Evolutionary conservation across 1,140 invertebrate genomes (phyloP).

Genomic region (Drosophila funebris): DNA sequence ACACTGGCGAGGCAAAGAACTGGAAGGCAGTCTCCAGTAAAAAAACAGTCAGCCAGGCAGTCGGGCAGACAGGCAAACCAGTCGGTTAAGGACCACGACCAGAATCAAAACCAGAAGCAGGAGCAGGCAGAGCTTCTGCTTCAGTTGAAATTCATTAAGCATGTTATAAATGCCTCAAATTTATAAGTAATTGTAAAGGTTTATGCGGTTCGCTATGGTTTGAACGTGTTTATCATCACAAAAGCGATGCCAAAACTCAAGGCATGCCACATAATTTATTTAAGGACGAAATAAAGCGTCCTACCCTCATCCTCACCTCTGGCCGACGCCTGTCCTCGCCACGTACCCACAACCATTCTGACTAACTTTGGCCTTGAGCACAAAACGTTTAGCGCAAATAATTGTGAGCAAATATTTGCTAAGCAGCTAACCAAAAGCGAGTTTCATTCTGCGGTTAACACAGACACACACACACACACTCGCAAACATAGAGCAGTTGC

Average conservation of each 20-base stretch:
- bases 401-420: slow-evolving; percentile 70
- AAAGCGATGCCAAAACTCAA: slow-evolving; percentile 34
- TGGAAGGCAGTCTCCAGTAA: slow-evolving; percentile 17
- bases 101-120: background rate
- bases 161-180: slow-evolving; percentile 78
- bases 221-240: slow-evolving; percentile 76
- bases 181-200: slow-evolving; percentile 80
- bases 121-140: slow-evolving; percentile 36
- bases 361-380: slow-evolving; percentile 23
- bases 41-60: no score
- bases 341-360: background rate
- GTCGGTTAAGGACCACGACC: slow-evolving; percentile 10
- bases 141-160: slow-evolving; percentile 76
- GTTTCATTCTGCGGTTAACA: slow-evolving; percentile 27
- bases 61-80: slow-evolving; percentile 24
- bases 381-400: slow-evolving; percentile 64
- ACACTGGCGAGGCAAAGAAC: slow-evolving; percentile 59
- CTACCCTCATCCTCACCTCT: background rate
- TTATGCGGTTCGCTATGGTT: slow-evolving; percentile 68
- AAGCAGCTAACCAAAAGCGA: slow-evolving; percentile 31
- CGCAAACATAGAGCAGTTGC: slow-evolving; percentile 18
- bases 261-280: slow-evolving; percentile 65
- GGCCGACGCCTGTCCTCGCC: background rate
- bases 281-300: slow-evolving; percentile 63
- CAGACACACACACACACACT: background rate